Evolutionary conservation across 2,888 invertebrate species (phyloP).

Genomic region (Drosophila kuntzei): DNA sequence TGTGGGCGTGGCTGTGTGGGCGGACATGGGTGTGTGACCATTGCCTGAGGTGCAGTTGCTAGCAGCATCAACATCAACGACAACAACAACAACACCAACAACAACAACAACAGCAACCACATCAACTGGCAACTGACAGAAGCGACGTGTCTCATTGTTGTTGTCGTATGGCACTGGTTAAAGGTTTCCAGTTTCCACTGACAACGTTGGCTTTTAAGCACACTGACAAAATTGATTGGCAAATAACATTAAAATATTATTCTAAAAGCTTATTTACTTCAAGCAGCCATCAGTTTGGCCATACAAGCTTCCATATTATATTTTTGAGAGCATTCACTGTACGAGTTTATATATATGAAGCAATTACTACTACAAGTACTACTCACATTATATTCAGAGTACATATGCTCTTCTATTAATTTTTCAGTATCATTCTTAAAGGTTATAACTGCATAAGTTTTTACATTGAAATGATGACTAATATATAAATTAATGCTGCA

Average conservation of each 20-base stretch:
- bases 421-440: too few species aligned
- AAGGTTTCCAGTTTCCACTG: slow-evolving; percentile 46
- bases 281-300: not conserved
- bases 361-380: too few species aligned
- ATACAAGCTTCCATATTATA: not conserved
- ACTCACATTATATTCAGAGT: too few species aligned
- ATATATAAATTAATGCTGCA: too few species aligned
- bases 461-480: too few species aligned
- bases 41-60: slow-evolving; percentile 50
- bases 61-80: slow-evolving; percentile 29
- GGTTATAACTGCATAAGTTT: too few species aligned
- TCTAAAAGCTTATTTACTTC: slow-evolving; percentile 9
- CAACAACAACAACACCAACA: slow-evolving; percentile 17
- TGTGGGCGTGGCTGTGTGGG: not conserved
- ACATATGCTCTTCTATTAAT: too few species aligned
- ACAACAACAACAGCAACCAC: slow-evolving; percentile 4
- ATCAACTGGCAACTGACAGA: slow-evolving; percentile 34
- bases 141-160: slow-evolving; percentile 45
- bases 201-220: slow-evolving; percentile 48
- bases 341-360: not conserved
- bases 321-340: not conserved
- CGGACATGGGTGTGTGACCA: slow-evolving; percentile 17
- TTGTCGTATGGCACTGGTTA: slow-evolving; percentile 50
- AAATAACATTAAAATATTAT: slow-evolving; percentile 15
- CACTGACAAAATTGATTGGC: slow-evolving; percentile 37